These are phyloP conservation scores for Silurus lanzhouensis DNA, from an alignment of 2,797 vertebrate genomes.

Conservation along the genomic window DNA sequence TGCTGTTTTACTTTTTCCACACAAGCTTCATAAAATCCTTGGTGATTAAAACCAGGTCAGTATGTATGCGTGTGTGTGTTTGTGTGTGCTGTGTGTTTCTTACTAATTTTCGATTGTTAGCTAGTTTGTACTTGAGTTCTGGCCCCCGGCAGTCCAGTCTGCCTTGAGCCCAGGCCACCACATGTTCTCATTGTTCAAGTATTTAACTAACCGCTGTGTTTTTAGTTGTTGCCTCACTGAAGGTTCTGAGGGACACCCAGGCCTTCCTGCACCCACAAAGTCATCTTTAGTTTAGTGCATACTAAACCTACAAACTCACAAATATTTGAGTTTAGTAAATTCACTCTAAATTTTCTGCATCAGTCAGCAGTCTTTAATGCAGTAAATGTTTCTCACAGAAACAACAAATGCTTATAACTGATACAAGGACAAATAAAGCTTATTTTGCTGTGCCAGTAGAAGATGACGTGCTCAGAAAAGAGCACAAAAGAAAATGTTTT, in stretches of 20 bases:
- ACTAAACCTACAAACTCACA: neutral
- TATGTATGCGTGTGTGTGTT: neutral
- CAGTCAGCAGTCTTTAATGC: neutral
- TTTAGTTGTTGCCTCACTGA: slow-evolving; percentile 71
- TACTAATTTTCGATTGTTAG: slow-evolving; percentile 25
- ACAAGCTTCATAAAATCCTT: slow-evolving; percentile 40
- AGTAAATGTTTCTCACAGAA: neutral
- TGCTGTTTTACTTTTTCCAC: slow-evolving; percentile 29
- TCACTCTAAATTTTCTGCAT: neutral
- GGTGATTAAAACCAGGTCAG: slow-evolving; percentile 64
- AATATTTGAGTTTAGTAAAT: neutral
- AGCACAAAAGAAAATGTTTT: slow-evolving; percentile 62
- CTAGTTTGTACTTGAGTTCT: slow-evolving; percentile 54
- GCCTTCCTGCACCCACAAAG: slow-evolving; percentile 60
- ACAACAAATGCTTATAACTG: slow-evolving; percentile 44
- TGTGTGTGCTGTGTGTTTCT: slow-evolving; percentile 41
- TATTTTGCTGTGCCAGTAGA: slow-evolving; percentile 52
- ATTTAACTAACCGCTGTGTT: slow-evolving; percentile 77
- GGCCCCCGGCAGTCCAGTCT: slow-evolving; percentile 67
- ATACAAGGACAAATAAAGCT: neutral
- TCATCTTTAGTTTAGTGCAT: slow-evolving; percentile 6
- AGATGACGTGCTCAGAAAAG: slow-evolving; percentile 5
- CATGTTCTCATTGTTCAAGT: slow-evolving; percentile 74
- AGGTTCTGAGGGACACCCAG: slow-evolving; percentile 72
- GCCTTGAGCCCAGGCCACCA: slow-evolving; percentile 75